Evolutionary conservation across 2,797 vertebrate genomes (phyloP), one percentile per base, ranked within the genome.

Genomic region (Bradypus variegatus): DNA sequence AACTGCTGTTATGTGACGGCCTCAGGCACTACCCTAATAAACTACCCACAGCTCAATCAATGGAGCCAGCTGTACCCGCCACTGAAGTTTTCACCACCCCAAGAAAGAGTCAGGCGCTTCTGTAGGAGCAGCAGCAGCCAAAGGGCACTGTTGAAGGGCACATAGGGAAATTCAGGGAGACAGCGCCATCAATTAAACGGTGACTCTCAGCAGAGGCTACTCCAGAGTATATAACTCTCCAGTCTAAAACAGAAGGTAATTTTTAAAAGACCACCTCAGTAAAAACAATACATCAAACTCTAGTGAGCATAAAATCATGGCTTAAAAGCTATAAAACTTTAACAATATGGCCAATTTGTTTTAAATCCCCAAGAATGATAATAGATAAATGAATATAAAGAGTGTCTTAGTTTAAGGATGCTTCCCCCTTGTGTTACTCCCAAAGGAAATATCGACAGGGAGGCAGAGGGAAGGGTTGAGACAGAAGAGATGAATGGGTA

Each of bases 131-230:
- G 16, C 11, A n/a, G 84, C 87, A 94, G 89, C 91, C 92, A 95
- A 85, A 96, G 88, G 94, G 91, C 95, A 93, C 67, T 77, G 87
- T 78, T 78, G 86, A 95, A 94, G 91, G 90, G 36, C 77, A 4
- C 29, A 13, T 1, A 1, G 36, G n/a, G 15, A 92, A 48, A 94
- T 33, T 36, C 48, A 53, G 12, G 18, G 33, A n/a, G 83, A 91
- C 92, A 62, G 50, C 73, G 86, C 8, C 41, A 95, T 72, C 38
- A 21, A 69, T 94, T 67, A 23, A 0, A 1, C 60, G 33, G 86
- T 21, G 11, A 81, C 58, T 53, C 55, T 64, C 64, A 27, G 21
- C 19, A 16, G 13, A 48, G 70, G 60, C 69, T 62, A 67, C 87
- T 77, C n/a, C 31, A 3, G 38, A 55, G n/a, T 41, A 18, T 4